Evolutionary conservation across 2,888 invertebrate species (phyloP).

Genomic region (Calliopum simillimum): DNA sequence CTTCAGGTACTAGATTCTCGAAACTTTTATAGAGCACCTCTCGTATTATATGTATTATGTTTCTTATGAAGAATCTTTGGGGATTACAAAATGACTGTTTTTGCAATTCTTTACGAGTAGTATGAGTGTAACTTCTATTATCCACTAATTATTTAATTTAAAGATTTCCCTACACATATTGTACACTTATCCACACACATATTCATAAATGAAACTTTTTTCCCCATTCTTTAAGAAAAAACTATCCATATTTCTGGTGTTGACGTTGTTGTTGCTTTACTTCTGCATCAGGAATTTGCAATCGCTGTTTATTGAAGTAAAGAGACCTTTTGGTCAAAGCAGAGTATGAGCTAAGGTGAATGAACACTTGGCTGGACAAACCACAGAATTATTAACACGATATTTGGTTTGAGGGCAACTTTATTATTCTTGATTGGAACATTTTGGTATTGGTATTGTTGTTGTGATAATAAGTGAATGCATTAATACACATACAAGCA

Average conservation of each 20-base stretch:
- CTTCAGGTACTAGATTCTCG: no score
- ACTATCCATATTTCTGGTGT: background rate
- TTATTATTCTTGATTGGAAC: constrained; percentile 33
- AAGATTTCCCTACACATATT: no score
- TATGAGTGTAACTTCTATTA: no score
- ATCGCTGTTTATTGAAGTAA: background rate
- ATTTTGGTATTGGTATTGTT: constrained; percentile 1
- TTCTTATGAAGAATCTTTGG: no score
- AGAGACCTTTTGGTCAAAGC: background rate
- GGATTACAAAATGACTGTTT: no score
- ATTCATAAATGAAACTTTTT: background rate
- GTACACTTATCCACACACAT: no score
- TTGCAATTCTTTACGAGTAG: no score
- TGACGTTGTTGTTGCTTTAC: background rate
- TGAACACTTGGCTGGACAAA: constrained; percentile 23
- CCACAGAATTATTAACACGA: constrained; percentile 21
- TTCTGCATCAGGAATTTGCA: constrained; percentile 13
- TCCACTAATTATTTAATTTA: no score
- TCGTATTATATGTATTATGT: no score
- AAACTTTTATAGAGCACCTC: no score
- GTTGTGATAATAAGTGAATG: background rate
- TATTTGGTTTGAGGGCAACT: constrained; percentile 37
- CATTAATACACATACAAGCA: background rate
- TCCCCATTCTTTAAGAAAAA: background rate
- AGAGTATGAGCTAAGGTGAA: constrained; percentile 30